phyloP scores from a whole-genome alignment of 2,797 vertebrate genomes.

The Xerus rutilus region DNA sequence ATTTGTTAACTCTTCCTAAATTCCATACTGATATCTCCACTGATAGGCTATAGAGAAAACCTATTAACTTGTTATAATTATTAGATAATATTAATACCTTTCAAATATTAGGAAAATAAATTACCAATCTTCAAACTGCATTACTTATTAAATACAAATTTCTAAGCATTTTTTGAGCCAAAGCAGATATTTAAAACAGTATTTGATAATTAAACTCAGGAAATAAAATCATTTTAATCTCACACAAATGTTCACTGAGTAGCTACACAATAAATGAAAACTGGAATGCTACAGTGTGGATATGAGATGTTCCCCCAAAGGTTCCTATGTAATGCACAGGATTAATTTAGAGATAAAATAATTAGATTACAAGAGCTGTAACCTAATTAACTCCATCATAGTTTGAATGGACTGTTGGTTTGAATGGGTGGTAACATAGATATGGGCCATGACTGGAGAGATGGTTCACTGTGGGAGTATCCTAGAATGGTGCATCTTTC shows the following conservation, averaged over 20 bases:
- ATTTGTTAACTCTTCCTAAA: not conserved
- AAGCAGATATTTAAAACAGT: slow-evolving; percentile 45
- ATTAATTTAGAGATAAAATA: no score
- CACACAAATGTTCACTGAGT: not conserved
- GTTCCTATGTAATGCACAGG: no score
- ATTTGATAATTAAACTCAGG: slow-evolving; percentile 48
- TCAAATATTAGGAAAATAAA: slow-evolving; percentile 44
- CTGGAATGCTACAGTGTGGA: not conserved
- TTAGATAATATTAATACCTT: not conserved
- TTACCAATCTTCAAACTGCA: not conserved
- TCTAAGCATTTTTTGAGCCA: slow-evolving; percentile 24
- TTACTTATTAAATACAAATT: not conserved
- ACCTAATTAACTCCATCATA: no score
- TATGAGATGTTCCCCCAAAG: no score
- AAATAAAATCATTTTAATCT: slow-evolving; percentile 14
- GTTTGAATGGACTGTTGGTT: no score
- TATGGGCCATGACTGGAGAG: no score
- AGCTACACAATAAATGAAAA: not conserved
- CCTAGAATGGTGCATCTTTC: no score
- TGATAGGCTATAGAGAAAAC: not conserved
- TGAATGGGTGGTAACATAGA: no score
- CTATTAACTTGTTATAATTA: slow-evolving; percentile 4
- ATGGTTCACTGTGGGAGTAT: no score
- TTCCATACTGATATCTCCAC: not conserved
- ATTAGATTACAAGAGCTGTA: no score